These are phyloP conservation scores for Ranitomeya variabilis DNA, from an alignment of 2,113 vertebrate species.

Conservation along the genomic window DNA sequence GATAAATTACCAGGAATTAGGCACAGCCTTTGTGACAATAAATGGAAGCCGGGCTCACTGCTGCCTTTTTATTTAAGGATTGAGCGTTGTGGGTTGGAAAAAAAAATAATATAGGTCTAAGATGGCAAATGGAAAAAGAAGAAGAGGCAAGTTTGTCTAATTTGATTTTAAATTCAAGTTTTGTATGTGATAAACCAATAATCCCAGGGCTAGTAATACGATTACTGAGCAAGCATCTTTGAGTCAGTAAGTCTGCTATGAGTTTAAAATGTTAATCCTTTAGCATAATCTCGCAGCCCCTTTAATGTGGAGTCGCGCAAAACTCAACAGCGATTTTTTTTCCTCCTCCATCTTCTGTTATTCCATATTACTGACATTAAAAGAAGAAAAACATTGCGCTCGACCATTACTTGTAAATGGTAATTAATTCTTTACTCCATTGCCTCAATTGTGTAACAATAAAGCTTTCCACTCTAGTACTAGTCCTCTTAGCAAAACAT, in stretches of 20 bases:
- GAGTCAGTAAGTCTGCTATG: slow-evolving; percentile 80
- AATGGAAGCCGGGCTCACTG: slow-evolving; percentile 64
- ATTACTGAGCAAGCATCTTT: slow-evolving; percentile 78
- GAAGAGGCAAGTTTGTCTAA: slow-evolving; percentile 61
- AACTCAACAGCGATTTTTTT: slow-evolving; percentile 64
- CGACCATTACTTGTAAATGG: slow-evolving; percentile 69
- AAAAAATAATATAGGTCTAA: slow-evolving; percentile 51
- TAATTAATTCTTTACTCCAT: slow-evolving; percentile 69
- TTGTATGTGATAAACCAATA: slow-evolving; percentile 68
- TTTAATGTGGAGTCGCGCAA: slow-evolving; percentile 68
- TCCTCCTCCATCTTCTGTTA: slow-evolving; percentile 61
- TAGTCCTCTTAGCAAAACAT: slow-evolving; percentile 61
- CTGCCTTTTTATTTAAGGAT: not conserved
- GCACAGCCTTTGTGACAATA: slow-evolving; percentile 69
- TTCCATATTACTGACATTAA: slow-evolving; percentile 56
- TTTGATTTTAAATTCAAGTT: slow-evolving; percentile 74
- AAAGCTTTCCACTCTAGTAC: slow-evolving; percentile 60
- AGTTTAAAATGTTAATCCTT: slow-evolving; percentile 90
- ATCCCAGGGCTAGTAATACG: slow-evolving; percentile 77
- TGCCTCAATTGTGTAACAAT: slow-evolving; percentile 64
- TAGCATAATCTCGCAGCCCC: slow-evolving; percentile 77
- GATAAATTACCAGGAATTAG: slow-evolving; percentile 82
- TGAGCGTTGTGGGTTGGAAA: slow-evolving; percentile 41
- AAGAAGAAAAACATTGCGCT: slow-evolving; percentile 62
- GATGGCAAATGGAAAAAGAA: slow-evolving; percentile 40